Evolutionary conservation across 2,888 invertebrate species (phyloP).

Genomic region (Strigamia maritima): DNA sequence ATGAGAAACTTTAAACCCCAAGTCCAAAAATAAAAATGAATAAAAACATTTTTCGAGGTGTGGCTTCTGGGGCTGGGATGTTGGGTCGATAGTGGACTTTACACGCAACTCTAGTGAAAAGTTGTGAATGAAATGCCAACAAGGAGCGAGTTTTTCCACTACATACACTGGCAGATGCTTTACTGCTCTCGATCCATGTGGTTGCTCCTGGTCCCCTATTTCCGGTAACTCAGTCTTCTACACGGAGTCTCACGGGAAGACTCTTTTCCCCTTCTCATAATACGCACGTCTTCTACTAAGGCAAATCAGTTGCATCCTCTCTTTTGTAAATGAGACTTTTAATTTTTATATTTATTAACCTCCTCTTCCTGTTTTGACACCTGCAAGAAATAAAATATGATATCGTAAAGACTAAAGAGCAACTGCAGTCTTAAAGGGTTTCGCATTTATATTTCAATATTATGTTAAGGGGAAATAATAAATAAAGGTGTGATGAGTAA

Average conservation of each 20-base stretch:
- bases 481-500: neutral
- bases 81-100: conserved; percentile 22
- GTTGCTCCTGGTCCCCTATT: conserved; percentile 23
- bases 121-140: conserved; percentile 28
- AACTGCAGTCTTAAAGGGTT: neutral
- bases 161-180: neutral
- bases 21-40: neutral
- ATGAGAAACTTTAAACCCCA: neutral
- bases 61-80: neutral
- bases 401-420: neutral
- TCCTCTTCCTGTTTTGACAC: conserved; percentile 8
- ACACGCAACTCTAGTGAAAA: neutral
- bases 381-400: neutral
- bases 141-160: conserved; percentile 30
- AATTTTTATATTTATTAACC: neutral
- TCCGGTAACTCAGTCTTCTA: conserved; percentile 27
- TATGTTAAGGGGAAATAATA: neutral
- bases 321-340: conserved; percentile 15
- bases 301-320: conserved; percentile 27
- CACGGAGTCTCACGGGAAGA: conserved; percentile 25
- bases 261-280: conserved; percentile 4
- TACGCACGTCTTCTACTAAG: neutral
- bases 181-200: neutral
- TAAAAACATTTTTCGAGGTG: conserved; percentile 20
- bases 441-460: neutral